Conservation (phyloP, 92 coral and sea anemone genomes). For the Umimayanthus kanabou region DNA sequence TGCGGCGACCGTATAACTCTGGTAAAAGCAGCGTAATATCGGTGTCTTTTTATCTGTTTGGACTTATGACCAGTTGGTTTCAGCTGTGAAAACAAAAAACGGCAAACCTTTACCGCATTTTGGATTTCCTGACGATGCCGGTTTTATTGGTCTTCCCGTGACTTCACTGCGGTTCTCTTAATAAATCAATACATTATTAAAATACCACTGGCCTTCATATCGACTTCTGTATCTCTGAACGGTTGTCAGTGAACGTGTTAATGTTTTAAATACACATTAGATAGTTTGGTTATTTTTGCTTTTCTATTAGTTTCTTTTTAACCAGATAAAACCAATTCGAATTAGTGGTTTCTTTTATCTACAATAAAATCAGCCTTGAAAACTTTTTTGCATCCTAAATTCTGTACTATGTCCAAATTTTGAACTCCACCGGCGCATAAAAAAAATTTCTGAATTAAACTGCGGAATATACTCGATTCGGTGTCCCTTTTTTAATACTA, state of each 20-base stretch:
- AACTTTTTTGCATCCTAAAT: no score
- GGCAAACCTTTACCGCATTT: neutral
- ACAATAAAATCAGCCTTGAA: no score
- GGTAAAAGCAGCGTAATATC: neutral
- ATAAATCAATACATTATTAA: neutral
- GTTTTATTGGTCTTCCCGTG: neutral
- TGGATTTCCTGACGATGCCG: neutral
- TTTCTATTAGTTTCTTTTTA: no score
- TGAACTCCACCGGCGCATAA: no score
- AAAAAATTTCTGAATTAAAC: no score
- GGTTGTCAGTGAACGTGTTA: neutral
- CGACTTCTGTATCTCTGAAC: neutral
- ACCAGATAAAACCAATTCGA: neutral
- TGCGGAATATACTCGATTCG: no score
- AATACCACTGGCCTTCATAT: neutral
- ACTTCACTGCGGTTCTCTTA: neutral
- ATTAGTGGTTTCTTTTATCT: neutral
- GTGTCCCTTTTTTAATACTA: no score
- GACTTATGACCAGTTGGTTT: neutral
- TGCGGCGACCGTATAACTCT: neutral
- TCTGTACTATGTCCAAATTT: no score
- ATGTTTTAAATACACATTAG: neutral
- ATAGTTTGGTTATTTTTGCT: neutral
- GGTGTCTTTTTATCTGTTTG: neutral
- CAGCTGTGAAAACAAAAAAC: slow-evolving; percentile 2